These are phyloP conservation scores for Acrossocheilus fasciatus DNA, from an alignment of 2,797 vertebrate genomes.

Conservation along the genomic window DNA sequence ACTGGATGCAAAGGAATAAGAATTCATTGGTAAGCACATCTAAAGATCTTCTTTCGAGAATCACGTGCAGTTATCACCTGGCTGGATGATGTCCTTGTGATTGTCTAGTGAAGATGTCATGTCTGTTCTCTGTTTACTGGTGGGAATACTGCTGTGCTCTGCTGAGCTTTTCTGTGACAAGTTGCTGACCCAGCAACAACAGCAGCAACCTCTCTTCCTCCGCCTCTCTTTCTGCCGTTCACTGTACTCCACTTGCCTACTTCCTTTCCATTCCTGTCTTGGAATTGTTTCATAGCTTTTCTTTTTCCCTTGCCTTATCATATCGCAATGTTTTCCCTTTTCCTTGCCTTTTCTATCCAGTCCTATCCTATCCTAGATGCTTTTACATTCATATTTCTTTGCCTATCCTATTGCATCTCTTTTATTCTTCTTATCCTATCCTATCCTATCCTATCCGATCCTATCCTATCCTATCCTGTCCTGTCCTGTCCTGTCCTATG, in stretches of 20 bases:
- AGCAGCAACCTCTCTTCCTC: conserved; percentile 48
- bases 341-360: not conserved
- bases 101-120: conserved; percentile 55
- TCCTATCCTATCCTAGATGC: not conserved
- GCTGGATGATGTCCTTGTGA: conserved; percentile 65
- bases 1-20: not conserved
- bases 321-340: not conserved
- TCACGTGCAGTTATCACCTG: conserved; percentile 62
- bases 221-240: conserved; percentile 1
- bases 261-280: not conserved
- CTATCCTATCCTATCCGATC: not conserved
- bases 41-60: conserved; percentile 59
- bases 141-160: conserved; percentile 71
- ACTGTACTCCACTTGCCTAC: not conserved
- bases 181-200: conserved; percentile 74
- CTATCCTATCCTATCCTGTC: not conserved
- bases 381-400: not conserved
- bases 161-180: conserved; percentile 68
- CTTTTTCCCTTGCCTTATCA: not conserved
- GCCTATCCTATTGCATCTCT: not conserved
- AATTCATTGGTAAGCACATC: conserved; percentile 37
- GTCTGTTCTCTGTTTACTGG: conserved; percentile 67
- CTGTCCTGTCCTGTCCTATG: not conserved
- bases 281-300: conserved; percentile 11
- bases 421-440: not conserved